Percentiles rank a stretch among this genome's conserved stretches.
These are phyloP conservation scores for Lichenostomus cassidix DNA, from an alignment of 2,113 vertebrate species.

Conservation along the genomic window DNA sequence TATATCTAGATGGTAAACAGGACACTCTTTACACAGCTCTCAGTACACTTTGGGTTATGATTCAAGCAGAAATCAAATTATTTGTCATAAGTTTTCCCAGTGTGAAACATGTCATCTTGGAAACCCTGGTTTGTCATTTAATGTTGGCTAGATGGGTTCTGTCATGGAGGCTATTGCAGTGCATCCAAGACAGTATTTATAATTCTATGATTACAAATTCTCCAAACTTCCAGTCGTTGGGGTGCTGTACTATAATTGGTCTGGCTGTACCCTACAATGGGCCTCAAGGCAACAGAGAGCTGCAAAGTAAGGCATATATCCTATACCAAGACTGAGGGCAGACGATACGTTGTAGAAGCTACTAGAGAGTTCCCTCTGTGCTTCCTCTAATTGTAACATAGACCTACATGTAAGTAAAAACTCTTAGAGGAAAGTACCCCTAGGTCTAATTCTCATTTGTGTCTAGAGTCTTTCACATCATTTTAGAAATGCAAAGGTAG, in stretches of 20 bases:
- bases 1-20: background rate
- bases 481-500: background rate
- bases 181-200: background rate
- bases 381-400: background rate
- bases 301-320: background rate
- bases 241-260: background rate
- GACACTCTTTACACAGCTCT: background rate
- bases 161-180: background rate
- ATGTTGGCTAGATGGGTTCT: background rate
- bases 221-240: background rate
- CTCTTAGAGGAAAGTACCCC: background rate
- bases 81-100: background rate
- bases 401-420: background rate
- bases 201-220: background rate
- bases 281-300: background rate
- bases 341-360: background rate
- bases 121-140: background rate
- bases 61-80: conserved; percentile 6
- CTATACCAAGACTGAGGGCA: background rate
- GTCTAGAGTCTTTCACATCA: background rate
- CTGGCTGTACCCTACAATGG: background rate
- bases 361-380: background rate
- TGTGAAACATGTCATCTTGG: conserved; percentile 7
- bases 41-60: background rate
- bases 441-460: background rate